These are phyloP conservation scores for Otis tarda DNA, from an alignment of 2,113 vertebrate species.

Conservation along the genomic window DNA sequence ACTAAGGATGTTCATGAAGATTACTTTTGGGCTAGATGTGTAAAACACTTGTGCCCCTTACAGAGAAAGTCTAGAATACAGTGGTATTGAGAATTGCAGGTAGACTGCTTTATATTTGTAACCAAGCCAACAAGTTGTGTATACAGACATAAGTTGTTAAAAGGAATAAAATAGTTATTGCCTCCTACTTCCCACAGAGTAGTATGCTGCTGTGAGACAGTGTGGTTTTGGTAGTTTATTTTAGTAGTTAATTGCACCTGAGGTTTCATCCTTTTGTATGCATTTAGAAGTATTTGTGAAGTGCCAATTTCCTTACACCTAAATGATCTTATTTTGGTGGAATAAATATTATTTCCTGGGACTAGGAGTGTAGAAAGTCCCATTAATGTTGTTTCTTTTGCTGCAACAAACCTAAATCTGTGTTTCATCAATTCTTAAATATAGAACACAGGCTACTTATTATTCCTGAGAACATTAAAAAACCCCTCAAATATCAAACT, in stretches of 20 bases:
- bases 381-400: not conserved
- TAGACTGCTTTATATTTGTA: not conserved
- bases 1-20: not conserved
- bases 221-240: not conserved
- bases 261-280: not conserved
- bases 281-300: not conserved
- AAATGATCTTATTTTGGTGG: not conserved
- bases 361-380: not conserved
- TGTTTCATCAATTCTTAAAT: not conserved
- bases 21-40: not conserved
- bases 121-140: not conserved
- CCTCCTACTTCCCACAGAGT: not conserved
- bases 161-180: not conserved
- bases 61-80: not conserved
- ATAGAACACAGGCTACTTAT: not conserved
- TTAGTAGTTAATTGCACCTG: not conserved
- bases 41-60: fast-evolving
- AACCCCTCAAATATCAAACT: not conserved
- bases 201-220: not conserved
- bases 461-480: not conserved
- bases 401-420: not conserved
- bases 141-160: not conserved
- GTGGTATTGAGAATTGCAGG: not conserved
- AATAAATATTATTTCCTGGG: not conserved
- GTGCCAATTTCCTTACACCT: not conserved